Base-by-base conservation (phyloP, 2,797 vertebrate species). In the Xenopus petersii region DNA sequence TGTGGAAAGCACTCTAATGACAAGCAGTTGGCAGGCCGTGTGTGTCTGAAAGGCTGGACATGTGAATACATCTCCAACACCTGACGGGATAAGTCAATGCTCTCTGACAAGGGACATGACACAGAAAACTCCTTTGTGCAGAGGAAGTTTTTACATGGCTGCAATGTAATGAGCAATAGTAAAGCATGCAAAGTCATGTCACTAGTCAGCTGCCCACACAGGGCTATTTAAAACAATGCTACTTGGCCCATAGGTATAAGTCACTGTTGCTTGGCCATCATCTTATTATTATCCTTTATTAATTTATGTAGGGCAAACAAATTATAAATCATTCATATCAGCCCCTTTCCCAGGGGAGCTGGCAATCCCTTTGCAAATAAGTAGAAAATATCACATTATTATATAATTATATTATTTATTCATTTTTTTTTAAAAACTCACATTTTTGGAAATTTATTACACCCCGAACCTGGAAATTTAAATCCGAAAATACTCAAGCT, bases 171-270 rank as follows among this genome's bases (percentile, higher is more conserved):
- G 42, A 49, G 24, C 21, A 10, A 71, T 67, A 16, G 54, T 47
- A 48, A 58, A 67, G 58, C 46, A 16, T 71, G 56, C 51, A 51
- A 42, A 42, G 46, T 48, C 59, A 24, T 12, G 11, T 15, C 15
- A 15, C 3, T 12, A 3, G 11, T 51, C 49, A 51, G 58, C 56
- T 58, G 17, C 59, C 70, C 64, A 55, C 64, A 62, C 48, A 67
- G 8, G 64, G 46, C 64, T 73, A 77, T 62, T 63, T 73, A 63
- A 73, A 67, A 48, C 70, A 58, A n/a, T 17, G 15, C 54, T 17
- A 10, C 54, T 5, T 55, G 33, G 5, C 54, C 54, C 54, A 3
- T 3, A 7, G 54, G 13, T 4, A 55, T 55, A 55, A 55, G 13
- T 15, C 11, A 55, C 11, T n/a, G 8, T 55, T 55, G 54, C 16